These are phyloP conservation scores for Epinephelus coioides DNA, from an alignment of 2,797 vertebrate genomes.

Conservation along the genomic window DNA sequence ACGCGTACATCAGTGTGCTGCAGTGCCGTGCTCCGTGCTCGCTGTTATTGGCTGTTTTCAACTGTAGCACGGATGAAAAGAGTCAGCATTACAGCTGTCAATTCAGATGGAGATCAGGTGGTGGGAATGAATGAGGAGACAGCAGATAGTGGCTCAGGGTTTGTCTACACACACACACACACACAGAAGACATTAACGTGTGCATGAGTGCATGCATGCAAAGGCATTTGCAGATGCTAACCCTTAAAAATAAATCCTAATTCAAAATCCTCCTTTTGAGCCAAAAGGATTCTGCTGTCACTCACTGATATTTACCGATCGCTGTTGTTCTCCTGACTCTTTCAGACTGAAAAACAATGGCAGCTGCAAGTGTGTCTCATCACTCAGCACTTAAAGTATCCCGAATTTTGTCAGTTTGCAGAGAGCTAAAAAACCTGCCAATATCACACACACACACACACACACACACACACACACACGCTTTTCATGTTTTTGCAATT, in stretches of 20 bases:
- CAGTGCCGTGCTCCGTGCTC: conserved; percentile 61
- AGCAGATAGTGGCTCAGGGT: conserved; percentile 78
- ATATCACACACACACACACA: conserved; percentile 44
- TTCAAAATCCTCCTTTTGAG: conserved; percentile 47
- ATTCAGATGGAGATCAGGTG: conserved; percentile 92
- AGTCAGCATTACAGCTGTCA: conserved; percentile 91
- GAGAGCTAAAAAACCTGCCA: conserved; percentile 60
- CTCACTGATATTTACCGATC: conserved; percentile 61
- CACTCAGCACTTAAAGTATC: conserved; percentile 62
- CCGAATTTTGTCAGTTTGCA: conserved; percentile 42
- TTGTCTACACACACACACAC: conserved; percentile 40
- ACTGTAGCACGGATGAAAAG: conserved; percentile 88
- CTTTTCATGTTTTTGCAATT: conserved; percentile 67
- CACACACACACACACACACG: conserved; percentile 11
- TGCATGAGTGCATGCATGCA: conserved; percentile 73
- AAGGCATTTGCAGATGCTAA: conserved; percentile 77
- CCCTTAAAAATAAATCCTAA: conserved; percentile 61
- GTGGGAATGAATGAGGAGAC: conserved; percentile 90
- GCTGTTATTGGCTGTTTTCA: conserved; percentile 90
- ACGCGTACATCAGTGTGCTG: conserved; percentile 48
- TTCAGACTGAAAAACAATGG: conserved; percentile 63
- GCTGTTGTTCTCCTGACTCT: conserved; percentile 47
- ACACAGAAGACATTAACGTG: conserved; percentile 58
- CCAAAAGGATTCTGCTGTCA: conserved; percentile 51
- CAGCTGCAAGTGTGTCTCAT: conserved; percentile 63